phyloP scores from a whole-genome alignment of 2,113 vertebrate species.

The Mungos mungo region DNA sequence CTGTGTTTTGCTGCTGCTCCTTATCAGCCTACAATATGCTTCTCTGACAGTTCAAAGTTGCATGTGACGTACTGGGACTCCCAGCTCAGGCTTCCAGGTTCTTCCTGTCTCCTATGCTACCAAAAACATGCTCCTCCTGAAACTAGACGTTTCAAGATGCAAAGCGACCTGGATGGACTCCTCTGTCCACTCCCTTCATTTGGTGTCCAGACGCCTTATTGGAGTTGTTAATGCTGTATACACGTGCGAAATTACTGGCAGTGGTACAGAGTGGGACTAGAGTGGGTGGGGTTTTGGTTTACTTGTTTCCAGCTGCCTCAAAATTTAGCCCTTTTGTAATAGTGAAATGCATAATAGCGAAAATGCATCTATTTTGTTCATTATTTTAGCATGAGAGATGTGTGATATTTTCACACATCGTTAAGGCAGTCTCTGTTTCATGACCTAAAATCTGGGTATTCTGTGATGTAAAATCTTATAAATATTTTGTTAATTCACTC shows the following conservation, averaged over 20 bases:
- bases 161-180: not conserved
- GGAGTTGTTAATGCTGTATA: not conserved
- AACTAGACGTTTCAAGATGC: not conserved
- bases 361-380: not conserved
- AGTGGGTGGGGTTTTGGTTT: not conserved
- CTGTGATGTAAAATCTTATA: not conserved
- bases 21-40: not conserved
- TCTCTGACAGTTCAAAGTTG: not conserved
- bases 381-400: not conserved
- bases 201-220: not conserved
- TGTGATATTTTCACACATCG: not conserved
- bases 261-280: not conserved
- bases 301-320: not conserved
- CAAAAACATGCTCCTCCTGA: not conserved
- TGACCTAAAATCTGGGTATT: constrained; percentile 21
- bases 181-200: not conserved
- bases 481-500: constrained; percentile 5
- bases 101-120: not conserved
- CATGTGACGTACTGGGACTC: not conserved
- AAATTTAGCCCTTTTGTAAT: not conserved
- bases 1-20: not conserved
- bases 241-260: not conserved
- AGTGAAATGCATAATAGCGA: not conserved
- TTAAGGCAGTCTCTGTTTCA: not conserved
- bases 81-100: not conserved